These are phyloP conservation scores for Litocranius walleri DNA, from an alignment of 2,113 vertebrate species.

Conservation along the genomic window DNA sequence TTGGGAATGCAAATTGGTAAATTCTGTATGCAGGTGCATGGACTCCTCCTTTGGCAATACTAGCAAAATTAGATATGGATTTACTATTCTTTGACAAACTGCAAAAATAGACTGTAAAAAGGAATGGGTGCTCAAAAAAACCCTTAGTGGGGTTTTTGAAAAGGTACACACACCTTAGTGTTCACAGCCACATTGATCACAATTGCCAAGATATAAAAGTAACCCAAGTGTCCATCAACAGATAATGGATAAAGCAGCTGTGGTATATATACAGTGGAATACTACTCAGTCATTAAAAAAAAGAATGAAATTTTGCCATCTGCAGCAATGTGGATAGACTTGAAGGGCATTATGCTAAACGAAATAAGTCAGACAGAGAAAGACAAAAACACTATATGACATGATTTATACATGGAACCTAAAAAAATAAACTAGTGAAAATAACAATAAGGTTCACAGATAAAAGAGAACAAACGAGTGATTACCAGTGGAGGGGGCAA, in stretches of 20 bases:
- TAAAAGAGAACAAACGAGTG: background rate
- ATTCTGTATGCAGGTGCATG: background rate
- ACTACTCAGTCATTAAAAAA: background rate
- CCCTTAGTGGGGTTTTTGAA: background rate
- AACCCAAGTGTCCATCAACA: background rate
- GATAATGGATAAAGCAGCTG: background rate
- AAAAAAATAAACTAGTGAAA: background rate
- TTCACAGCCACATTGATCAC: background rate
- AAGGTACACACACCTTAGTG: background rate
- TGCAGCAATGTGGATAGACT: background rate
- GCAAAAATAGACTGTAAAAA: background rate
- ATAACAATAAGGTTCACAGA: background rate
- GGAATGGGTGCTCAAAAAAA: background rate
- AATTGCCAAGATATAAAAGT: background rate
- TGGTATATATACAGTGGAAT: background rate
- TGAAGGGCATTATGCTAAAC: background rate
- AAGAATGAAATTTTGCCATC: background rate
- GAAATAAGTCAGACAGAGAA: background rate
- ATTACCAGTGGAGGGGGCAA: background rate
- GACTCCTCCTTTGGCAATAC: background rate
- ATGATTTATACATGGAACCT: background rate
- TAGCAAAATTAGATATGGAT: background rate
- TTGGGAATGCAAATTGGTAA: background rate
- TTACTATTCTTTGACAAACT: background rate
- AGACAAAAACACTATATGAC: background rate